Evolutionary conservation across 2,888 invertebrate species (phyloP), one percentile per base, ranked within the genome.

Genomic region (Calephelis perditalis): DNA sequence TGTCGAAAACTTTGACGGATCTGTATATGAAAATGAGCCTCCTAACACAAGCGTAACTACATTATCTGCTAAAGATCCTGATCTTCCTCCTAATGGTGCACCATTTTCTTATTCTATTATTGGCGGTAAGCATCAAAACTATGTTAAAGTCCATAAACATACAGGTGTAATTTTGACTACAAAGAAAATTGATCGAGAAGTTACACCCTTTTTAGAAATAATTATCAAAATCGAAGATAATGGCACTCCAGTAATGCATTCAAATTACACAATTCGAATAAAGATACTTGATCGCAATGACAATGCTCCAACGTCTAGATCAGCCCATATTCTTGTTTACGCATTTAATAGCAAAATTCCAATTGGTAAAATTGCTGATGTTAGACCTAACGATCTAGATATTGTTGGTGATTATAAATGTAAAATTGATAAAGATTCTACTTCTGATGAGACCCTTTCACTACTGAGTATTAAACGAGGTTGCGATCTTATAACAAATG

Each of bases 351-450:
- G 94, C 60, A 92, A 92, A 65, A 93, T 95, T 71, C 95, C 96
- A 0, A 78, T 92, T 35, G 96, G 96, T n/a, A 95, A 95, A 83
- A 95, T 99, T 66, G 98, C 97, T 7, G 94, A 97, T 80, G 96
- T 98, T 0, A 96, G 95, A 82, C 99, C 99, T 0, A 95, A 96
- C 74, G 99, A 99, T 87, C 94, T 95, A 0, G 98, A 99, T 79
- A 92, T 93, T n/a, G 93, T 94, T 59, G 98, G 98, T 5, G 95
- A 97, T 73, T 98, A 98, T 76, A 94, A 92, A 73, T 99, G 98
- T 78, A 94, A 94, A 76, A 94, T 97, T 66, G 84, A 96, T 90
- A 81, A 93, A 95, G 77, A 90, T 93, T 71, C 94, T 89, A 81
- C 93, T 82, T 76, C 93, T 87, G 70, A 93, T 90, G 82, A 73